Base-by-base conservation (phyloP, 1,140 invertebrate genomes). In the Diorhabda sublineata region DNA sequence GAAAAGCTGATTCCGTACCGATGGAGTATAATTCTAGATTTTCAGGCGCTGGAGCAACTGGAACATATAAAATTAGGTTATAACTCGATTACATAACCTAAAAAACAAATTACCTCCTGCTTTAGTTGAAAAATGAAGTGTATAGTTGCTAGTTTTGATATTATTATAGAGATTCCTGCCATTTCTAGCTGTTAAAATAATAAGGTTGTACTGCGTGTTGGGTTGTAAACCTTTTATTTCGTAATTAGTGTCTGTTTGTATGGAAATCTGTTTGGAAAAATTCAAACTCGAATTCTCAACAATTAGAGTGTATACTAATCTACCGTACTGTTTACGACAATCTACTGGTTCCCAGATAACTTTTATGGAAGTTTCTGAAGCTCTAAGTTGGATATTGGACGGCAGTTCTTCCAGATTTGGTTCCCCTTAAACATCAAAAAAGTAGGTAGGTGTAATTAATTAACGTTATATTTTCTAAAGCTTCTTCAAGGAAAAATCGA, bases 11-110 rank as follows among this genome's bases (percentile, higher is more conserved):
- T 44, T 75, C 70, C 3, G 63, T 11, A 26, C 69, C 75, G 6
- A 74, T 73, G 6, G 75, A 70, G 60, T 76, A 77, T 6, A 76
- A 7, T 71, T 77, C 75, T 7, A 75, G 62, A 45, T 77, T 76
- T 69, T 62, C 60, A 5, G 75, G 68, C 42, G 71, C 5, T 41
- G 70, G 63, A 43, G 76, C 76, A 52, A 71, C 74, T 76, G 43
- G 42, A 72, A 67, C 2, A 65, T 4, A 9, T 57, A 52, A 52
- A 52, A 52, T 52, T 8, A 52, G 5, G 47, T 52, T 52, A 6
- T 6, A 52, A 52, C 5, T 52, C 47, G 47, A 52, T 52, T 52
- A 52, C 9, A 52, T 6, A 9, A 52, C 5, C 47, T 26, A 60
- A 60, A 60, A n/a, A 60, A 60, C 59, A 60, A 60, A n/a, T 60